Conservation (phyloP, 2,888 invertebrate species). For the Malacosoma neustria region DNA sequence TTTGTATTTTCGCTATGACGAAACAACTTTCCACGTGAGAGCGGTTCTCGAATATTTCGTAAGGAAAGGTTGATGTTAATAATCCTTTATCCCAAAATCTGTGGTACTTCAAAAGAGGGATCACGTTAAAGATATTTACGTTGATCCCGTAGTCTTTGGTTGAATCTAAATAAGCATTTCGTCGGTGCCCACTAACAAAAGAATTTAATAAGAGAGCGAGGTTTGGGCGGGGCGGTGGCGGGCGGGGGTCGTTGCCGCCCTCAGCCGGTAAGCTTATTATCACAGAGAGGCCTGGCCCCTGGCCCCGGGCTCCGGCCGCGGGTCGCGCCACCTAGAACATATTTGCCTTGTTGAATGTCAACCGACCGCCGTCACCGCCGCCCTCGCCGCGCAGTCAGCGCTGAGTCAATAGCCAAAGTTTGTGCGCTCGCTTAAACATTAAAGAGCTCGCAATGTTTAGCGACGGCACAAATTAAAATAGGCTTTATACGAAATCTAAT, state of each 20-base stretch:
- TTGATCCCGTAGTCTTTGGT: slow-evolving; percentile 42
- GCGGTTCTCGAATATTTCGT: slow-evolving; percentile 9
- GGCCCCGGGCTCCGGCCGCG: slow-evolving; percentile 16
- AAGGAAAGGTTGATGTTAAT: slow-evolving; percentile 32
- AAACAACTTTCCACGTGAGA: not conserved
- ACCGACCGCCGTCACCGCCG: slow-evolving; percentile 34
- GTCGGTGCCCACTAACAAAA: slow-evolving; percentile 50
- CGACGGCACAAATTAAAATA: slow-evolving; percentile 70
- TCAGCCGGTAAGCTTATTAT: slow-evolving; percentile 63
- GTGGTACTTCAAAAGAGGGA: slow-evolving; percentile 48
- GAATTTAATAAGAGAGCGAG: slow-evolving; percentile 64
- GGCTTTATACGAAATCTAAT: slow-evolving; percentile 72
- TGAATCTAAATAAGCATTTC: slow-evolving; percentile 55
- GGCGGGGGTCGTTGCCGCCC: slow-evolving; percentile 33
- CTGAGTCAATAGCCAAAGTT: slow-evolving; percentile 45
- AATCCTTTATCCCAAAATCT: slow-evolving; percentile 41
- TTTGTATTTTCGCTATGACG: slow-evolving; percentile 20
- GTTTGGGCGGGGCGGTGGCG: slow-evolving; percentile 35
- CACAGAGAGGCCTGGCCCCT: slow-evolving; percentile 28
- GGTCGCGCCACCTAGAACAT: slow-evolving; percentile 45
- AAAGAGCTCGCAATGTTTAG: slow-evolving; percentile 65
- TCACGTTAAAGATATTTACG: slow-evolving; percentile 42
- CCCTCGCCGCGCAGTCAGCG: slow-evolving; percentile 27
- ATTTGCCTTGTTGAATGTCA: slow-evolving; percentile 66
- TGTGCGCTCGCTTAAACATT: slow-evolving; percentile 63